Conservation (phyloP, 2,113 vertebrate species). For the Patagioenas fasciata region DNA sequence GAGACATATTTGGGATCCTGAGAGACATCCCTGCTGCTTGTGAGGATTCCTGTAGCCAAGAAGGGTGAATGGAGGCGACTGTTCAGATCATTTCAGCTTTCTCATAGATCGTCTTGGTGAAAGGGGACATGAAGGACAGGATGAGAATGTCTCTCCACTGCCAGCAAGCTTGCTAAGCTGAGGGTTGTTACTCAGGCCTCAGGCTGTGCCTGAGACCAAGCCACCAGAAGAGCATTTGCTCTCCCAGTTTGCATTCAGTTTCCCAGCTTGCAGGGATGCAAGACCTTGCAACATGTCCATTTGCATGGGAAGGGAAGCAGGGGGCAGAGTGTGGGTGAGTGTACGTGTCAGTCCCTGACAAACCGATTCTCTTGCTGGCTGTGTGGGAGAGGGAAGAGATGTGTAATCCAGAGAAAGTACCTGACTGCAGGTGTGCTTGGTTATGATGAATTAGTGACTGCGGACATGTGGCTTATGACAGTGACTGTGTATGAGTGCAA, state of each 20-base stretch:
- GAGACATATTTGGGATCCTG: neutral
- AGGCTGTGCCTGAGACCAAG: neutral
- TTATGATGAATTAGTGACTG: neutral
- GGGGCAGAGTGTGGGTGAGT: neutral
- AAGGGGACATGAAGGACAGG: neutral
- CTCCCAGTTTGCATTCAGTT: neutral
- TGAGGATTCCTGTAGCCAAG: neutral
- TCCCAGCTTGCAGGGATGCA: neutral
- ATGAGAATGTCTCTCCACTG: neutral
- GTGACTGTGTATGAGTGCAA: neutral
- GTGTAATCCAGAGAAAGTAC: neutral
- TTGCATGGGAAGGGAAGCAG: neutral
- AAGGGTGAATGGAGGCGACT: neutral
- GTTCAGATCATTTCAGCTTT: neutral
- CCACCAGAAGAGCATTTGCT: neutral
- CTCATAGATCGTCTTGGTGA: neutral
- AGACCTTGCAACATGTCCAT: neutral
- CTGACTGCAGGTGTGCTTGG: neutral
- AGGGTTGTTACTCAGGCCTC: neutral
- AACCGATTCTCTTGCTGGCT: neutral
- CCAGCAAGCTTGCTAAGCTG: neutral
- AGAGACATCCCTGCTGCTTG: neutral
- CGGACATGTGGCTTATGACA: neutral
- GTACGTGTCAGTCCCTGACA: neutral
- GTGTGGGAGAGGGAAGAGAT: neutral